Conservation (phyloP, 1,140 invertebrate genomes). For the Limonius californicus region DNA sequence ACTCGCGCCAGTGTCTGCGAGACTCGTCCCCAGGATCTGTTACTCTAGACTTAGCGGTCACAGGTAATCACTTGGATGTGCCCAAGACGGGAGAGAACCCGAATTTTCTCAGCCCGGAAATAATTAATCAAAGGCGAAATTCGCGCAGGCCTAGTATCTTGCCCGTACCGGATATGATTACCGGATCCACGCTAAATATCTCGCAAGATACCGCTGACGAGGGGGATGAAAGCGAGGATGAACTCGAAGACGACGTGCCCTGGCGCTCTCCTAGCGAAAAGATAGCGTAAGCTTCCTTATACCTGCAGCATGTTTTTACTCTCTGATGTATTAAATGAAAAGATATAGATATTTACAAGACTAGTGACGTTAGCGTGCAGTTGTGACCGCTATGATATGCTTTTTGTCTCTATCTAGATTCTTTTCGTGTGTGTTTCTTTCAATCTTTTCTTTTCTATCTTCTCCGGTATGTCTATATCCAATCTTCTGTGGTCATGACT, state of each 20-base stretch:
- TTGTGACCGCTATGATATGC: conserved; percentile 22
- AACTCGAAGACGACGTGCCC: conserved; percentile 83
- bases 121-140: conserved; percentile 71
- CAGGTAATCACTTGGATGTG: conserved; percentile 74
- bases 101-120: conserved; percentile 76
- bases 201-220: conserved; percentile 67
- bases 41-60: conserved; percentile 55
- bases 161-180: conserved; percentile 85
- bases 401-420: conserved; percentile 23
- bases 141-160: conserved; percentile 80
- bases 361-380: conserved; percentile 13
- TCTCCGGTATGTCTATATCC: neutral
- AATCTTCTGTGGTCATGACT: conserved; percentile 29
- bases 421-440: too few relatives aligned
- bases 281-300: conserved; percentile 71
- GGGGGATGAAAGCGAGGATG: conserved; percentile 80
- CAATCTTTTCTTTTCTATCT: conserved; percentile 16
- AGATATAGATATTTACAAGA: neutral
- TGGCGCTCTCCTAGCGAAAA: conserved; percentile 86
- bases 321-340: neutral
- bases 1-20: conserved; percentile 61
- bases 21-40: conserved; percentile 58
- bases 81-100: conserved; percentile 70
- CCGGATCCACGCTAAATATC: conserved; percentile 70
- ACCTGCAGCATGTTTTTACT: neutral